Evolutionary conservation across 2,888 invertebrate genomes (phyloP).

Genomic region (Drepanosiphum platanoidis): DNA sequence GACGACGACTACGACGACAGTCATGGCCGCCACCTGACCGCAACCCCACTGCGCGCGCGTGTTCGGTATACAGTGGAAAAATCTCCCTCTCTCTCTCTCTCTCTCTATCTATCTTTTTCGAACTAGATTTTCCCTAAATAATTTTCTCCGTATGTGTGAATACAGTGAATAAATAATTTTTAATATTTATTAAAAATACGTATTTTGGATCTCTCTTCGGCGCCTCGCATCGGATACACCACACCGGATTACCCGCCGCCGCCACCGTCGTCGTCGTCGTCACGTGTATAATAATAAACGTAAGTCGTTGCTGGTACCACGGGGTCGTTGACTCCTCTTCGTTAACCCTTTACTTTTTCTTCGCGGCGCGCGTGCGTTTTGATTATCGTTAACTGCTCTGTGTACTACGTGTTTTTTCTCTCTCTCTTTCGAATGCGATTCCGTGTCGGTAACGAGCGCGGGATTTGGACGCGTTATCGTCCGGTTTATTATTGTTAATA

Average conservation of each 20-base stretch:
- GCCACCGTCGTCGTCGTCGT: too few species aligned
- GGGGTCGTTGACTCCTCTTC: conserved; percentile 61
- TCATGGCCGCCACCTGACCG: conserved; percentile 62
- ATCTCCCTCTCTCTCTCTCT: background rate
- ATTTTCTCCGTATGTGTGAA: background rate
- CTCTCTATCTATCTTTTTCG: background rate
- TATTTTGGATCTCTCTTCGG: background rate
- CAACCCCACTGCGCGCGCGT: conserved; percentile 59
- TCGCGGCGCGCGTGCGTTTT: background rate
- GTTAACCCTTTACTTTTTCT: conserved; percentile 43
- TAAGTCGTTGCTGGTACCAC: conserved; percentile 41
- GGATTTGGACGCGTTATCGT: too few species aligned
- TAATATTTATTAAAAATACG: too few species aligned
- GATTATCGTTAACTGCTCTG: too few species aligned
- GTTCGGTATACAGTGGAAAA: conserved; percentile 30
- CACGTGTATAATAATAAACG: conserved; percentile 57
- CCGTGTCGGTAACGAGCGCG: too few species aligned
- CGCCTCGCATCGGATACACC: conserved; percentile 22
- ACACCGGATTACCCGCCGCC: conserved; percentile 56
- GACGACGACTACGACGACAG: conserved; percentile 30
- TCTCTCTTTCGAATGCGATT: too few species aligned
- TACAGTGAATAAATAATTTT: too few species aligned
- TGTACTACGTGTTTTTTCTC: background rate
- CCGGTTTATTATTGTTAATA: too few species aligned
- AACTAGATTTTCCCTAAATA: background rate